Percentiles rank a stretch among this genome's conserved stretches.
Conservation (phyloP, 2,888 invertebrate species). For the Flabesymbios commensalis region DNA sequence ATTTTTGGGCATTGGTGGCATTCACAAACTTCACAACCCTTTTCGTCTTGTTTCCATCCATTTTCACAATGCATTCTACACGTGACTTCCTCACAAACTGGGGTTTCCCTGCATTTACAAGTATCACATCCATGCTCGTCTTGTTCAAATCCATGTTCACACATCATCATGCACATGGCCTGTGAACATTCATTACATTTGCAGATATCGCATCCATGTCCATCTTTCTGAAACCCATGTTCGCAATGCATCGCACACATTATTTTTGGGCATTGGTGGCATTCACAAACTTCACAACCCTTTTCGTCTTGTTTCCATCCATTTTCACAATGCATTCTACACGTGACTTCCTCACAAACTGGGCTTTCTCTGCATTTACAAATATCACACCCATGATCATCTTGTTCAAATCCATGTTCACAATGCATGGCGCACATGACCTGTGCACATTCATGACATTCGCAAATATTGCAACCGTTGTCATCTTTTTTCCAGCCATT, state of each 20-base stretch:
- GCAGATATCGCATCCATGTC: slow-evolving; percentile 12
- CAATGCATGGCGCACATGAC: slow-evolving; percentile 5
- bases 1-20: slow-evolving; percentile 6
- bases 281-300: slow-evolving; percentile 8
- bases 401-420: slow-evolving; percentile 17
- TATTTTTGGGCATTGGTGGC: slow-evolving; percentile 3
- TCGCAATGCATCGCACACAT: slow-evolving; percentile 18
- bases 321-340: slow-evolving; percentile 14
- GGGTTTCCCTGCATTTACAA: slow-evolving; percentile 4
- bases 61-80: slow-evolving; percentile 11
- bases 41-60: slow-evolving; percentile 2
- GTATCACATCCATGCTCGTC: slow-evolving; percentile 6
- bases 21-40: slow-evolving; percentile 4
- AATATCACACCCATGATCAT: slow-evolving; percentile 10
- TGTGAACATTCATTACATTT: slow-evolving; percentile 6
- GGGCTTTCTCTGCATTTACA: slow-evolving; percentile 6
- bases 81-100: background rate
- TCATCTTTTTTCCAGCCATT: slow-evolving; percentile 17
- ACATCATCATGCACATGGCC: background rate
- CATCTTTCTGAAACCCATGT: slow-evolving; percentile 21
- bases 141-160: slow-evolving; percentile 12
- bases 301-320: slow-evolving; percentile 12
- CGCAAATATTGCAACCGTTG: slow-evolving; percentile 11
- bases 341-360: slow-evolving; percentile 7
- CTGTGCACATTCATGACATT: background rate